A percentile compares a stretch with the other conserved stretches of the same genome.
These are phyloP conservation scores for Enteromius paludinosus DNA, from an alignment of 2,797 vertebrate species.

Conservation along the genomic window DNA sequence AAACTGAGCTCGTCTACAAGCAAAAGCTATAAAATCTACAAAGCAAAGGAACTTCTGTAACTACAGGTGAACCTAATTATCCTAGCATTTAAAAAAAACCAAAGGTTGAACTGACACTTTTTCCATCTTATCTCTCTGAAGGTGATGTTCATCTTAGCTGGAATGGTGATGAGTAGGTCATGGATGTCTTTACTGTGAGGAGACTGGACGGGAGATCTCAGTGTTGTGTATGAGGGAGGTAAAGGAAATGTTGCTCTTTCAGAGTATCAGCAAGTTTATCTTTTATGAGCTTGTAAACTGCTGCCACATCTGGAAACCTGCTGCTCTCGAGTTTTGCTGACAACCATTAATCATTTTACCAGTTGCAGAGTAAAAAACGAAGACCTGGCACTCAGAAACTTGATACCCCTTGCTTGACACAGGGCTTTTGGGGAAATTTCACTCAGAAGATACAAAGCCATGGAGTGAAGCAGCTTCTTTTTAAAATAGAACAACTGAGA, in stretches of 20 bases:
- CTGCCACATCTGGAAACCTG: constrained; percentile 45
- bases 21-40: constrained; percentile 64
- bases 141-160: constrained; percentile 11
- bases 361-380: constrained; percentile 14
- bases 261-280: constrained; percentile 38
- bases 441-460: neutral
- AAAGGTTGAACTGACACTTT: constrained; percentile 6
- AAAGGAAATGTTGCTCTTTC: constrained; percentile 13
- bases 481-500: neutral
- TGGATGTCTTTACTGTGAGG: neutral
- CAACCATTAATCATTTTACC: constrained; percentile 20
- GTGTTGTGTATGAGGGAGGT: neutral
- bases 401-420: neutral
- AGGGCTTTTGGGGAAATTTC: neutral
- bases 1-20: constrained; percentile 34
- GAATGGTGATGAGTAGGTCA: neutral
- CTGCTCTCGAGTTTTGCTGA: constrained; percentile 35
- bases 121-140: constrained; percentile 12
- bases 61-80: constrained; percentile 57
- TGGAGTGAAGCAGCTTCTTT: neutral
- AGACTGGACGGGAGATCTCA: neutral
- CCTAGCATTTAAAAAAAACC: constrained; percentile 32
- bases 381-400: neutral
- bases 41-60: constrained; percentile 48
- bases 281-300: constrained; percentile 48